Evolutionary conservation across 2,888 invertebrate genomes (phyloP).

Genomic region (Endomychus coccineus): DNA sequence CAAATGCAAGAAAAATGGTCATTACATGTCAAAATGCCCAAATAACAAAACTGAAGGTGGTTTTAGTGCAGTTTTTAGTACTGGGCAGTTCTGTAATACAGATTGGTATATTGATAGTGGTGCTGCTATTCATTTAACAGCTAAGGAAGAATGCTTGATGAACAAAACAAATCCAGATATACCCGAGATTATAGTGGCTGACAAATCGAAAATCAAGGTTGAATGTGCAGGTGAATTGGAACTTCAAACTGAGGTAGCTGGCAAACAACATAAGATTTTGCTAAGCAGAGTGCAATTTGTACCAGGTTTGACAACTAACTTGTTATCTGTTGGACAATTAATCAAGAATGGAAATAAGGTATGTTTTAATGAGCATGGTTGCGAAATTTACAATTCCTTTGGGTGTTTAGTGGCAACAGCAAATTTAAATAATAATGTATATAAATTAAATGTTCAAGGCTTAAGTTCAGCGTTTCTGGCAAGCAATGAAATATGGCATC

Average conservation of each 20-base stretch:
- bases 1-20: constrained; percentile 9
- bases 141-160: no score
- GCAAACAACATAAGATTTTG: constrained; percentile 14
- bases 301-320: constrained; percentile 24
- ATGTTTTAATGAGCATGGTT: constrained; percentile 6
- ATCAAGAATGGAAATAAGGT: constrained; percentile 17
- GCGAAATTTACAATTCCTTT: constrained; percentile 1
- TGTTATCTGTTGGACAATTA: constrained; percentile 26
- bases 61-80: constrained; percentile 20
- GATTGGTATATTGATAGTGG: no score
- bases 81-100: constrained; percentile 18
- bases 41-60: background rate
- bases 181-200: constrained; percentile 21
- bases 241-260: constrained; percentile 11
- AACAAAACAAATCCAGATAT: constrained; percentile 11
- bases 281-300: constrained; percentile 21
- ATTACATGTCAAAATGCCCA: constrained; percentile 10
- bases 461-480: background rate
- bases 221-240: no score
- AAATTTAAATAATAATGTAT: constrained; percentile 4
- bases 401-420: constrained; percentile 4
- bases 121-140: constrained; percentile 26
- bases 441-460: constrained; percentile 9
- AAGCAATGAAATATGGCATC: constrained; percentile 15
- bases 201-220: constrained; percentile 22